Conservation (phyloP, 2,797 vertebrate genomes). For the Pteronotus mesoamericanus region DNA sequence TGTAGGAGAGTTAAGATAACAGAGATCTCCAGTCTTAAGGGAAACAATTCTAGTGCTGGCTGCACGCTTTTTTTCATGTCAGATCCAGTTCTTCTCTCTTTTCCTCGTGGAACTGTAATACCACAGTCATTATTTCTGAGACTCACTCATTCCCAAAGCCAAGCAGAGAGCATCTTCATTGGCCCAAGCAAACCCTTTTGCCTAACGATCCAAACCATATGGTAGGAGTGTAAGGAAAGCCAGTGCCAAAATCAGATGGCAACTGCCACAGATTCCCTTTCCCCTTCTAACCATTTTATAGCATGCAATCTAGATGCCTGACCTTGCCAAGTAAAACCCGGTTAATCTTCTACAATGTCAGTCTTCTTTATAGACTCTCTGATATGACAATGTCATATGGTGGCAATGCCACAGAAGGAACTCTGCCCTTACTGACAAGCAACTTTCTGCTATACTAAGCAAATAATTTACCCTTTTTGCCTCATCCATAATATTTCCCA, state of each 20-base stretch:
- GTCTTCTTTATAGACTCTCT: constrained; percentile 48
- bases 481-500: background rate
- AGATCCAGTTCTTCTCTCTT: background rate
- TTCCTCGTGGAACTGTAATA: background rate
- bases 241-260: background rate
- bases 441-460: constrained; percentile 33
- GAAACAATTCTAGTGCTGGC: background rate
- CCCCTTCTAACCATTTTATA: constrained; percentile 33
- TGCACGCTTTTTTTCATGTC: background rate
- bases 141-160: background rate
- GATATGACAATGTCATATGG: constrained; percentile 58
- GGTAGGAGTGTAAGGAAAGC: background rate
- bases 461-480: constrained; percentile 46
- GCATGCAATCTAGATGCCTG: constrained; percentile 16
- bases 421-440: constrained; percentile 45
- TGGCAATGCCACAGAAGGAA: background rate
- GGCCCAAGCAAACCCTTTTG: background rate
- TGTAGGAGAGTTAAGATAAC: background rate
- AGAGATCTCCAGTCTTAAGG: background rate
- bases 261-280: constrained; percentile 9
- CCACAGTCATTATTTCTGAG: background rate
- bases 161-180: background rate
- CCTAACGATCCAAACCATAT: background rate
- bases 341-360: constrained; percentile 70
- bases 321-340: constrained; percentile 55